A percentile compares a stretch with the other conserved stretches of the same genome.
These are phyloP conservation scores for Drosophila sechellia DNA, from an alignment of 1,140 invertebrate species.

Conservation along the genomic window DNA sequence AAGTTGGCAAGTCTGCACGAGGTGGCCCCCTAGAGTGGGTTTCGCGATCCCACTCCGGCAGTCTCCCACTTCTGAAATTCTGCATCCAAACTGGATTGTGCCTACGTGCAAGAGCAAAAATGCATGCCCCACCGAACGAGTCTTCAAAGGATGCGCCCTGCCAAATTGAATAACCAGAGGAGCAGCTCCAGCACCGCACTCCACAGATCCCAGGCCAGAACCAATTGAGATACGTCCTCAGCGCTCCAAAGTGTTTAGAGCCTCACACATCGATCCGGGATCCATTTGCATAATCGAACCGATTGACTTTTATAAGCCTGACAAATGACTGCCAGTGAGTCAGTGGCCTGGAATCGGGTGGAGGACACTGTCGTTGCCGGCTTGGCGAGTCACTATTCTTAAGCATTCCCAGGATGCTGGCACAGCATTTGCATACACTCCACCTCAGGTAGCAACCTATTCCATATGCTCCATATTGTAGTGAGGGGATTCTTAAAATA, in stretches of 20 bases:
- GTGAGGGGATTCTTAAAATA: background rate
- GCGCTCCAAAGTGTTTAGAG: slow-evolving; percentile 28
- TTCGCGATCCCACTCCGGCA: slow-evolving; percentile 5
- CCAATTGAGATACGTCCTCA: slow-evolving; percentile 36
- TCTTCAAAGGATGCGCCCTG: slow-evolving; percentile 46
- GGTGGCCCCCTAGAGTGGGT: slow-evolving; percentile 52
- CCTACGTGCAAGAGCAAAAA: slow-evolving; percentile 2
- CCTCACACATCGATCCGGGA: slow-evolving; percentile 28
- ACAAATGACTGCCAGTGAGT: slow-evolving; percentile 45
- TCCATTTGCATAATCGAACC: slow-evolving; percentile 47
- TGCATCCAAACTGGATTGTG: slow-evolving; percentile 20
- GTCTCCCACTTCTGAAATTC: slow-evolving; percentile 33
- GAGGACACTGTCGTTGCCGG: background rate
- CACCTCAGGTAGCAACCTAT: slow-evolving; percentile 1
- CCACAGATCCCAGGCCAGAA: background rate
- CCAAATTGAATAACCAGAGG: slow-evolving; percentile 25
- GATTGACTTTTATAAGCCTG: slow-evolving; percentile 56
- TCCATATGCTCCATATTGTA: background rate
- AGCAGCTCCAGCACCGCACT: background rate
- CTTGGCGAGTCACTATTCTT: slow-evolving; percentile 17
- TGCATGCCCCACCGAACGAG: slow-evolving; percentile 3
- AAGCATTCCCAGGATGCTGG: slow-evolving; percentile 15
- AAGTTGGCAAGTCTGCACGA: slow-evolving; percentile 72
- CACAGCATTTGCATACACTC: slow-evolving; percentile 24
- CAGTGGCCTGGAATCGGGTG: slow-evolving; percentile 39